Percentiles rank a stretch among this genome's conserved stretches.
Evolutionary conservation across 2,797 vertebrate species (phyloP).

Genomic region (Sebastes trivittatus): DNA sequence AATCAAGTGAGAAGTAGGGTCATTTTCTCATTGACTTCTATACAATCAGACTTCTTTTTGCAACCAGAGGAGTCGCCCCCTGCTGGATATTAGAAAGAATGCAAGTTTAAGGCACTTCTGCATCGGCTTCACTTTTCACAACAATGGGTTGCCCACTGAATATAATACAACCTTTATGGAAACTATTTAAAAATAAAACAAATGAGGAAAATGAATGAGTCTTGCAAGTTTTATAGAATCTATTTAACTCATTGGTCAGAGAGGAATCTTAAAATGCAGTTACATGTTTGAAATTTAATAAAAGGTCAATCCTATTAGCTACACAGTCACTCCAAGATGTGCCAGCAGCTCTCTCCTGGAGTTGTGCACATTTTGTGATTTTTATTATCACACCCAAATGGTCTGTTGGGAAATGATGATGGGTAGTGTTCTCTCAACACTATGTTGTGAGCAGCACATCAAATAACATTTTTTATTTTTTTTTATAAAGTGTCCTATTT

Average conservation of each 20-base stretch:
- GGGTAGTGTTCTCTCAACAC: background rate
- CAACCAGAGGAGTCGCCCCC: too few relatives aligned
- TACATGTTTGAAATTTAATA: background rate
- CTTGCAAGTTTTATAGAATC: background rate
- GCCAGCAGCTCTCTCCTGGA: background rate
- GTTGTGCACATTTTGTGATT: background rate
- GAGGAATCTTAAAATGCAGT: background rate
- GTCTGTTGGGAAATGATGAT: background rate
- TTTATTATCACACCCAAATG: background rate
- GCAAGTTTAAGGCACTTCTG: too few relatives aligned
- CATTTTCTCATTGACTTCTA: too few relatives aligned
- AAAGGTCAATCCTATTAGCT: background rate
- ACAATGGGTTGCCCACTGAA: too few relatives aligned
- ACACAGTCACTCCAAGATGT: background rate
- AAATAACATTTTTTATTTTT: background rate
- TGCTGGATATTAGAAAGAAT: too few relatives aligned
- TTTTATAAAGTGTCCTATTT: background rate
- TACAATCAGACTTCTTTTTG: too few relatives aligned
- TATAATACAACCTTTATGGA: background rate
- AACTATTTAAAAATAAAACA: background rate
- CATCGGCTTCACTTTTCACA: too few relatives aligned
- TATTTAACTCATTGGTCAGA: background rate
- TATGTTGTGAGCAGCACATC: conserved; percentile 3
- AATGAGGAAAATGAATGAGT: background rate
- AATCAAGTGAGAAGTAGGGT: too few relatives aligned